Evolutionary conservation across 2,113 vertebrate genomes (phyloP), one percentile per base, ranked within the genome.

Genomic region (Ammodytes marinus): DNA sequence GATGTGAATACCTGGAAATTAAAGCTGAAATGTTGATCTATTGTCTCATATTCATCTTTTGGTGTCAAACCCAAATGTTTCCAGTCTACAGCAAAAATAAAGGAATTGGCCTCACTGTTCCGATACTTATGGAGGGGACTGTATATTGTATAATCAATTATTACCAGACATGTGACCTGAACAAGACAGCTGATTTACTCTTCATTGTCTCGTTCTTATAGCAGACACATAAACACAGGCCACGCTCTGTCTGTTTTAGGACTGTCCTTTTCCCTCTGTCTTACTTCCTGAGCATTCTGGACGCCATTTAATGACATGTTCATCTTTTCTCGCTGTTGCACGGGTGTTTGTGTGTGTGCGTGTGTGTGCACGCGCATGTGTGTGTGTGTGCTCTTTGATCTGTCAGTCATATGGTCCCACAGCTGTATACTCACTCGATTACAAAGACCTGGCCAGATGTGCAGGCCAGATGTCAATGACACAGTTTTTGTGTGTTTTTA

Each of bases 381-480:
- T 27, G 27, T 67, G 12, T 55, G 71, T 74, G 65, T 74, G 70
- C 64, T 84, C 86, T 92, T 87, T 91, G 84, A 92, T 89, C 84
- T 57, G 12, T 59, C 60, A 49, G 46, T 90, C 91, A 85, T 91
- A 89, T 91, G 91, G 83, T 81, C 40, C 3, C 79, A 74, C 89
- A 93, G 85, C 91, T 93, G 92, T 89, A 83, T 43, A 6, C 85
- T 85, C 83, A 88, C 67, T 69, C 68, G 86, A 93, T 86, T 83
- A 91, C 89, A 94, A 91, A 92, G 83, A 86, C 83, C 58, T 61
- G 55, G 37, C 82, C 90, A 94, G 93, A 94, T 91, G 91, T 93
- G 83, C 50, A 46, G 69, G 40, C 86, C 87, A 91, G 84, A 85
- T 93, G 91, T 79, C 80, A 64, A 9, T 88, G 75, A 75, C 82